These are phyloP conservation scores for Ascidia mentula DNA, from an alignment of 23 tunicate species.

Conservation along the genomic window DNA sequence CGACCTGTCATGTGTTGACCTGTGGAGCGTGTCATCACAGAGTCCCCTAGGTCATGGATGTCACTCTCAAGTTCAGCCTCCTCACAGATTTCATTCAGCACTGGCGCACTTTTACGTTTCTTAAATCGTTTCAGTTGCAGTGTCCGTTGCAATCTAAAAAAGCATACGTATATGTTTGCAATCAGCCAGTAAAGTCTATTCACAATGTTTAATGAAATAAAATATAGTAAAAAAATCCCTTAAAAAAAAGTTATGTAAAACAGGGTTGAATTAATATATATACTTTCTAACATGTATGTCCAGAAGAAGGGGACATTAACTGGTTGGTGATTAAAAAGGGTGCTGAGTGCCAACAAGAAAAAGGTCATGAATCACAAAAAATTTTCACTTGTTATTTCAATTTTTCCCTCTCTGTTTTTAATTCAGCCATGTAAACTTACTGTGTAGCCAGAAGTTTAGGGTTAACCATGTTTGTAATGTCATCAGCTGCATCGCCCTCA, in stretches of 20 bases:
- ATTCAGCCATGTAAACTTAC: too few relatives aligned
- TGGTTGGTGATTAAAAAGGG: too few relatives aligned
- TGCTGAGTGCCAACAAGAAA: too few relatives aligned
- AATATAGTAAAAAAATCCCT: too few relatives aligned
- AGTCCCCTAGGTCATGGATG: constrained; percentile 7
- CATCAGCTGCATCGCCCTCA: constrained; percentile 66
- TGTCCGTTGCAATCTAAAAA: constrained; percentile 67
- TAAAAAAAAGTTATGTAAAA: too few relatives aligned
- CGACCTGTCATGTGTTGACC: constrained; percentile 15
- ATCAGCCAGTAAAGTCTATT: not conserved
- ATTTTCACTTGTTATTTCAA: too few relatives aligned
- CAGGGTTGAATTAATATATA: too few relatives aligned
- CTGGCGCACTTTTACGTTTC: constrained; percentile 79
- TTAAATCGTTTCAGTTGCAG: constrained; percentile 62
- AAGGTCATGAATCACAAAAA: too few relatives aligned
- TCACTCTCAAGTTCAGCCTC: constrained; percentile 61
- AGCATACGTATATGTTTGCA: too few relatives aligned
- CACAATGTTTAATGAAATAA: not conserved
- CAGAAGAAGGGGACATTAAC: too few relatives aligned
- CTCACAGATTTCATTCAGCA: constrained; percentile 89
- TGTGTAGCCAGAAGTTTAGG: constrained; percentile 68
- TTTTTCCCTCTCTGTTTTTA: too few relatives aligned
- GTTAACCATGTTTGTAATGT: constrained; percentile 38
- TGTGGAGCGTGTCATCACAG: not conserved
- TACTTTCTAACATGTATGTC: too few relatives aligned